phyloP scores from a whole-genome alignment of 2,797 vertebrate species.

The Falco rusticolus region DNA sequence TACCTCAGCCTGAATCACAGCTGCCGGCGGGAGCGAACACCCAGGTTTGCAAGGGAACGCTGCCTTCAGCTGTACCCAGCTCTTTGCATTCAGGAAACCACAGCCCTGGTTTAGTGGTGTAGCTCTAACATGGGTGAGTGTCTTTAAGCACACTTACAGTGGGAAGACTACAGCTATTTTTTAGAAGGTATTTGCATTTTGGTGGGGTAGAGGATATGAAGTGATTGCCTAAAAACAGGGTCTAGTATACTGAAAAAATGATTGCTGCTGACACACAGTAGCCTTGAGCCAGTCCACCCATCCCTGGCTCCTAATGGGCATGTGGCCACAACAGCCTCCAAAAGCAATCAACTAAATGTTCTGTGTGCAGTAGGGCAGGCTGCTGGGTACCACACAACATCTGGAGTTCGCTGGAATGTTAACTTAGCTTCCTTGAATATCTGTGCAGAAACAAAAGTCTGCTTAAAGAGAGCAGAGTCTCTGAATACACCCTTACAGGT shows the following conservation, averaged over 20 bases:
- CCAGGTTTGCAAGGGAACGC: not conserved
- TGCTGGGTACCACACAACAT: not conserved
- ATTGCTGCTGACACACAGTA: not conserved
- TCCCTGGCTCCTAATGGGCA: not conserved
- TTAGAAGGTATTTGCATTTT: not conserved
- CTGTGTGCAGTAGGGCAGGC: not conserved
- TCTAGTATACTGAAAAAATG: not conserved
- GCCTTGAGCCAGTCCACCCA: not conserved
- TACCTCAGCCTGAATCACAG: conserved; percentile 13
- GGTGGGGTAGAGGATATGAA: not conserved
- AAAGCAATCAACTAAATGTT: not conserved
- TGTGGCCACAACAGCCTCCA: not conserved
- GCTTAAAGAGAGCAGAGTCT: not conserved
- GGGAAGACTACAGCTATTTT: not conserved
- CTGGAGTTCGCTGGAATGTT: not conserved
- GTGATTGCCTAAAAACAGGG: not conserved
- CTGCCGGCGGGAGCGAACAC: not conserved
- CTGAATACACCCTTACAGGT: not conserved
- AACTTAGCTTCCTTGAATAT: not conserved
- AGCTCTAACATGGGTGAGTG: not conserved
- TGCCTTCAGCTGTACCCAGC: not conserved
- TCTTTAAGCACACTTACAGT: not conserved
- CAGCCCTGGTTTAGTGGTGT: not conserved
- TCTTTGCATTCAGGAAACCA: not conserved
- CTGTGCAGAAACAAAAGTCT: not conserved